Conservation (phyloP, 1,140 invertebrate species). For the Anastatus disparis region DNA sequence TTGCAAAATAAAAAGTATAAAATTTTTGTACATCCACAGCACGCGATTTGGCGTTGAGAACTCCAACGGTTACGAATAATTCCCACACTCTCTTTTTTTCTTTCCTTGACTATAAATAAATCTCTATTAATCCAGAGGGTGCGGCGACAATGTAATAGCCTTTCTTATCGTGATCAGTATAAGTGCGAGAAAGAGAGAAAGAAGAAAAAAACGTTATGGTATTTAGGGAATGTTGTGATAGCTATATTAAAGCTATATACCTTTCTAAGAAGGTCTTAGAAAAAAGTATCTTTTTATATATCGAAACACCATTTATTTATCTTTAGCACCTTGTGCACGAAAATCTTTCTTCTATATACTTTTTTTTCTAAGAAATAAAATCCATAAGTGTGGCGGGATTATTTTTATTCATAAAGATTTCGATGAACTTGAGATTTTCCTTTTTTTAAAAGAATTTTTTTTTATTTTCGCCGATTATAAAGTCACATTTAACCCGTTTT, state of each 20-base stretch:
- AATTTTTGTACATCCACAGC: too few relatives aligned
- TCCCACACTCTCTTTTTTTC: too few relatives aligned
- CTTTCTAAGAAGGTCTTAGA: too few relatives aligned
- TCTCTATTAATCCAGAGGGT: constrained; percentile 21
- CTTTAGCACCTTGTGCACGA: not conserved
- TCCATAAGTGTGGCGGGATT: not conserved
- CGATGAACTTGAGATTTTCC: not conserved
- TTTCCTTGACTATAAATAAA: constrained; percentile 26
- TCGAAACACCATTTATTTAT: constrained; percentile 3
- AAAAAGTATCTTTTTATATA: constrained; percentile 9
- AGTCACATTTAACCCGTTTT: too few relatives aligned
- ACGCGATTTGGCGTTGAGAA: too few relatives aligned
- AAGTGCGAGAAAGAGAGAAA: not conserved
- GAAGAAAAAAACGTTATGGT: constrained; percentile 3
- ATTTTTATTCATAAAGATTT: not conserved
- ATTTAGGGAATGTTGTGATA: too few relatives aligned
- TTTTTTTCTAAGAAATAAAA: too few relatives aligned
- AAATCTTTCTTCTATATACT: not conserved
- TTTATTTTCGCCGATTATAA: too few relatives aligned
- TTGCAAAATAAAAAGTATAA: not conserved
- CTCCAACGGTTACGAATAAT: too few relatives aligned
- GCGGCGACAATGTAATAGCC: constrained; percentile 10
- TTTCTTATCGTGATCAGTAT: constrained; percentile 7
- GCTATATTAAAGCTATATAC: too few relatives aligned
- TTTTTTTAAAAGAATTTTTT: too few relatives aligned